Percentiles rank a stretch among this genome's conserved stretches.
phyloP scores from a whole-genome alignment of 1,140 invertebrate species.

The Oryzaephilus surinamensis region DNA sequence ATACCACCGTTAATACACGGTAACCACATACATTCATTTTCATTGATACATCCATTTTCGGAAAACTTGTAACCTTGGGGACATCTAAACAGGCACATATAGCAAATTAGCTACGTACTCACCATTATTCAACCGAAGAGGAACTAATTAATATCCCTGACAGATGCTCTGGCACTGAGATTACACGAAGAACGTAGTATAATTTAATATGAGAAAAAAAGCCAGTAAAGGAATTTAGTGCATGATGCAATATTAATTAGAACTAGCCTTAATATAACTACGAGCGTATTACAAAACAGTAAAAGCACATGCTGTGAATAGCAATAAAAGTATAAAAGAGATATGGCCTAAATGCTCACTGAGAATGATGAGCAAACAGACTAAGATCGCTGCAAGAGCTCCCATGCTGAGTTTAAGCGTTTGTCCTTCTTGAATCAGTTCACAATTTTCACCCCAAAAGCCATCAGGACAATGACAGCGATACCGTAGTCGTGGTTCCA shows the following conservation, averaged over 20 bases:
- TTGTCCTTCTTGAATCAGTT: slow-evolving; percentile 83
- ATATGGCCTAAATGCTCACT: slow-evolving; percentile 58
- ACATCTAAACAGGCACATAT: slow-evolving; percentile 47
- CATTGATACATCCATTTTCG: slow-evolving; percentile 56
- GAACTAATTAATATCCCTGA: slow-evolving; percentile 2
- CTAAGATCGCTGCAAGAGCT: slow-evolving; percentile 82
- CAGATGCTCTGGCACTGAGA: slow-evolving; percentile 25
- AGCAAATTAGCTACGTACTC: slow-evolving; percentile 17
- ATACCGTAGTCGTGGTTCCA: slow-evolving; percentile 72
- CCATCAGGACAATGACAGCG: slow-evolving; percentile 79
- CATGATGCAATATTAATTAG: no score
- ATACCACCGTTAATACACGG: slow-evolving; percentile 65
- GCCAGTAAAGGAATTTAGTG: no score
- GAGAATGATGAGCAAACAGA: slow-evolving; percentile 88
- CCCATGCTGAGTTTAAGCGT: slow-evolving; percentile 89
- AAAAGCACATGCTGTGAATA: not conserved
- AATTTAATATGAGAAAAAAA: slow-evolving; percentile 1
- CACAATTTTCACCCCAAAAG: slow-evolving; percentile 90
- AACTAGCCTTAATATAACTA: no score
- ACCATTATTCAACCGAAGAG: no score
- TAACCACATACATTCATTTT: slow-evolving; percentile 60
- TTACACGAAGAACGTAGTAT: not conserved
- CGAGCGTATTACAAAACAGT: not conserved
- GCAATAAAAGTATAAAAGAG: not conserved
- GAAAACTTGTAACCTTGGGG: slow-evolving; percentile 53